Base-by-base conservation (phyloP, 2,113 vertebrate genomes). In the Chelonoidis abingdonii region DNA sequence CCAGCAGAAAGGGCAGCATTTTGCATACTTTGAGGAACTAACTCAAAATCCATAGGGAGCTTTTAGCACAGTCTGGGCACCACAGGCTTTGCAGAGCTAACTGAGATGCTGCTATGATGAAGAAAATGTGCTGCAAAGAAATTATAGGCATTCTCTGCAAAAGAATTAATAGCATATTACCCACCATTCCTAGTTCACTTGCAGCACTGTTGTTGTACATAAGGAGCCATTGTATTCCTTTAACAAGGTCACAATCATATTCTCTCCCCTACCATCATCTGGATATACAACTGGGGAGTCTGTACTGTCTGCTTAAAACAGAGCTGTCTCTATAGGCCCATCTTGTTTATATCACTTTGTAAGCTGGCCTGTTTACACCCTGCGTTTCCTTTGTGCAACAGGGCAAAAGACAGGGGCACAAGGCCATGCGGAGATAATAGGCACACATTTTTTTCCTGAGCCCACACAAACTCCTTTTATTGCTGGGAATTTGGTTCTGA, bases 1-100 rank as follows among this genome's bases (percentile, higher is more conserved):
- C 54, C 84, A 92, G 82, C 93, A 89, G 54, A 95, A 96, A 96
- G 91, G 79, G 84, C 65, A 97, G 72, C 76, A 84, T 93, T 98
- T 95, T 96, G 75, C 82, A 87, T 90, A 54, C 84, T 93, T 79
- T 86, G 93, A 86, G 92, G 86, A 87, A 89, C 38, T 21, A 56
- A 7, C 56, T 92, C 78, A 29, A 83, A 79, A n/a, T 87, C 89
- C 83, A 82, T 82, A 22, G 91, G 84, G 91, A 93, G 92, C 90
- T 91, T 94, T 97, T 92, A 96, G 57, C 47, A 49, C 6, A 83
- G 54, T 53, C 53, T 41, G 25, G 89, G 29, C 41, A 75, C 84
- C 12, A 14, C 80, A 83, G 84, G 79, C 25, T 95, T 90, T 90
- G 52, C 49, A 31, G 59, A 9, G 54, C 75, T 82, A 59, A 69